These are phyloP conservation scores for Salvator merianae DNA, from an alignment of 2,113 vertebrate species.

Conservation along the genomic window DNA sequence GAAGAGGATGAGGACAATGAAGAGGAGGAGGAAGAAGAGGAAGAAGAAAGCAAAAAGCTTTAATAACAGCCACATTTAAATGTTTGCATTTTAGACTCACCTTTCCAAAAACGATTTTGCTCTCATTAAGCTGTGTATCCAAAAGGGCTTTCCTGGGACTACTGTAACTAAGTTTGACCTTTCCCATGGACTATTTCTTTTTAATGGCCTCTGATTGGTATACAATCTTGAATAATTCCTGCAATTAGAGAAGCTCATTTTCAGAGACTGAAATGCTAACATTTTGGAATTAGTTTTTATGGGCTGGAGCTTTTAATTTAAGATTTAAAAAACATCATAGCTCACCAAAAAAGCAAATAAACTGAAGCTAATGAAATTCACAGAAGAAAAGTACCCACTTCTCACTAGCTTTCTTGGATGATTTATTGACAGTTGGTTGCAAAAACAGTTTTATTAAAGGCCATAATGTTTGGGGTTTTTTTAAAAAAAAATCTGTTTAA, in stretches of 20 bases:
- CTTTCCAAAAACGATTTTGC: conserved; percentile 32
- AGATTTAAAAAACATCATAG: conserved; percentile 80
- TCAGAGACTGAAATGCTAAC: conserved; percentile 71
- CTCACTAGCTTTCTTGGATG: conserved; percentile 75
- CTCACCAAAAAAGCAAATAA: conserved; percentile 78
- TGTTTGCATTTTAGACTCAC: not conserved
- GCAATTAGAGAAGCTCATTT: conserved; percentile 74
- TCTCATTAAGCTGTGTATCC: not conserved
- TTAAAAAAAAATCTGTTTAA: conserved; percentile 69
- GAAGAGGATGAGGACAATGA: conserved; percentile 15
- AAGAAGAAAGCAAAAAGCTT: conserved; percentile 12
- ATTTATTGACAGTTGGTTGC: conserved; percentile 86
- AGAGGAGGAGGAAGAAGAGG: not conserved
- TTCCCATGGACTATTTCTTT: conserved; percentile 47
- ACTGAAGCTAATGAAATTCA: conserved; percentile 81
- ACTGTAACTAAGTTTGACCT: conserved; percentile 24
- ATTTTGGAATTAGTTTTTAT: conserved; percentile 79
- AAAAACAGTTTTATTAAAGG: conserved; percentile 90
- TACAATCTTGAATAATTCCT: conserved; percentile 77
- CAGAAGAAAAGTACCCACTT: conserved; percentile 76
- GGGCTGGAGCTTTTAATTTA: conserved; percentile 78
- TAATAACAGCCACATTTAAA: conserved; percentile 25
- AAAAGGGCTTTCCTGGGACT: conserved; percentile 41
- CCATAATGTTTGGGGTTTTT: conserved; percentile 76
- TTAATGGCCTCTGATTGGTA: conserved; percentile 73